Evolutionary conservation across 2,113 vertebrate genomes (phyloP), one percentile per base, ranked within the genome.

Genomic region (Oceanites oceanicus): DNA sequence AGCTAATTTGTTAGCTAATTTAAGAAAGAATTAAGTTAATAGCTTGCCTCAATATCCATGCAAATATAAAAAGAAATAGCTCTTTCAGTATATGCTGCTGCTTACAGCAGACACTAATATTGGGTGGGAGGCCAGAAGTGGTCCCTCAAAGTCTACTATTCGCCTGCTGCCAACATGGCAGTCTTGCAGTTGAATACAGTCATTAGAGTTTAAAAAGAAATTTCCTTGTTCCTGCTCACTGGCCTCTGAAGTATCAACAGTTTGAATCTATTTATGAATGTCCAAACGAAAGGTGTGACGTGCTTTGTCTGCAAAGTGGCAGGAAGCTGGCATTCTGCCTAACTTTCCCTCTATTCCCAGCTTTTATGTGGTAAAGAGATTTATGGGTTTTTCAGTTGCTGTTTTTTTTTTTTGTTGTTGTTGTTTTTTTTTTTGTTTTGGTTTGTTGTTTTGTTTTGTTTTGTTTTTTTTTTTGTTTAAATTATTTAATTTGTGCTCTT

Each of bases 331-430:
- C 98, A 29, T 88, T 55, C 53, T 90, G 98, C 98, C 98, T 84
- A 96, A 84, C 16, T 63, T 96, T 97, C 97, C 96, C 91, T 92
- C 40, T 88, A 97, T 99, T 98, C 98, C 92, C 98, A 98, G 79
- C 98, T 99, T 99, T 99, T 92, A 98, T 98, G 98, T 98, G 98
- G 98, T 97, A 67, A 96, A 97, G 97, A 97, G 98, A 98, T 98
- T 98, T 68, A 81, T 36, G 30, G 7, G 96, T 47, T 96, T 97
- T 97, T 91, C 90, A 96, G 84, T 55, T 92, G 68, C 67, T 58
- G 78, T 4, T 7, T n/a, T 36, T 20, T 13, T 8, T 4, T 7
- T 55, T 56, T 11, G 42, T 62, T 44, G 7, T 6, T 34, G 67
- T 56, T 44, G 16, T 42, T 74, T 44, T 67, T 52, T 85, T 13